Conservation (phyloP, 1,140 invertebrate species). For the Lasioglossum baleicum region DNA sequence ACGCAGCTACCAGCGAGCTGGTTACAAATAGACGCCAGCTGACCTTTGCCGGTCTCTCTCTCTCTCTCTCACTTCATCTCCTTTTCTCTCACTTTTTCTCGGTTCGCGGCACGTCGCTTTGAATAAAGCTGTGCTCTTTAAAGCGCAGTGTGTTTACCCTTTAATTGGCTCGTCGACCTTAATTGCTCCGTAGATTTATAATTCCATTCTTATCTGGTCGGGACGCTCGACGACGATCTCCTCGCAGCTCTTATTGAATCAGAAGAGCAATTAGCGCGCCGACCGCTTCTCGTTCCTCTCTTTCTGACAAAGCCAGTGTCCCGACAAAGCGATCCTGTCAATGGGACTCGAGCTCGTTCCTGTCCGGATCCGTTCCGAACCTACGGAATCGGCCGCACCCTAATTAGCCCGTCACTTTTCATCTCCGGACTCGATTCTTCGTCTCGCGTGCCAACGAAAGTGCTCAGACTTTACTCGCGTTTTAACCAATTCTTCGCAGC, state of each 20-base stretch:
- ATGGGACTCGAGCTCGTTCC: constrained; percentile 3
- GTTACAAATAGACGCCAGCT: constrained; percentile 46
- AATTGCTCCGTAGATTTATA: constrained; percentile 41
- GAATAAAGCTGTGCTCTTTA: constrained; percentile 8
- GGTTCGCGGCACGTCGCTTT: neutral
- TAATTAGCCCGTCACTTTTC: constrained; percentile 22
- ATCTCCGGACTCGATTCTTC: neutral
- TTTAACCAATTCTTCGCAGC: too few relatives aligned
- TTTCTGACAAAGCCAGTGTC: too few relatives aligned
- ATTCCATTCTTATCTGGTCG: neutral
- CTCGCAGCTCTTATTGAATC: constrained; percentile 13
- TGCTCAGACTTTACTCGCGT: too few relatives aligned
- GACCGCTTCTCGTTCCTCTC: neutral
- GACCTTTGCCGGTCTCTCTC: constrained; percentile 37
- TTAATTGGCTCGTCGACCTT: constrained; percentile 47
- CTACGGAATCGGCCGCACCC: neutral
- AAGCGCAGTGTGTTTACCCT: constrained; percentile 29
- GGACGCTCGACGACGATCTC: neutral
- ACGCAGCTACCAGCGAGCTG: neutral
- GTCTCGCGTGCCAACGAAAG: neutral
- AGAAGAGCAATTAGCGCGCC: neutral
- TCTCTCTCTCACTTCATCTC: constrained; percentile 19
- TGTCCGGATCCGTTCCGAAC: too few relatives aligned
- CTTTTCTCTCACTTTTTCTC: too few relatives aligned
- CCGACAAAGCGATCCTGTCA: constrained; percentile 19